A percentile compares a stretch with the other conserved stretches of the same genome.
Evolutionary conservation across 1,140 invertebrate species (phyloP).

Genomic region (Bombus pascuorum): DNA sequence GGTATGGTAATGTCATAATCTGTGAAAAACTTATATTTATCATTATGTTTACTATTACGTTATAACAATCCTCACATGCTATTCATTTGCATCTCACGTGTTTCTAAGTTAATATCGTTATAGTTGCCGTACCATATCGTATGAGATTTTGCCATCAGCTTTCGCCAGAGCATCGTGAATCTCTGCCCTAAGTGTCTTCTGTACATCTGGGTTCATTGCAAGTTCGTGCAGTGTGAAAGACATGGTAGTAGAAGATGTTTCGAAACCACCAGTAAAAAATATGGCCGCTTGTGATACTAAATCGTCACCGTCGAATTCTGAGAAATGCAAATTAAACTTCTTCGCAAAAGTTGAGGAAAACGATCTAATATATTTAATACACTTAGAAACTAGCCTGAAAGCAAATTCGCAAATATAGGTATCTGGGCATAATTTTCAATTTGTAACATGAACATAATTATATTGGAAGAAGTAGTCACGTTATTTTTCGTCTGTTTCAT

Average conservation of each 20-base stretch:
- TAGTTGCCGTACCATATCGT: conserved; percentile 78
- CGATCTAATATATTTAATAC: fast-evolving
- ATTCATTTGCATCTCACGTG: too few species aligned
- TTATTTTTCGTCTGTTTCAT: too few species aligned
- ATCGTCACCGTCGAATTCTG: conserved; percentile 85
- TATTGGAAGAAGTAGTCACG: fast-evolving
- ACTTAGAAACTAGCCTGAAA: fast-evolving
- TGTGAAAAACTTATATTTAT: background rate
- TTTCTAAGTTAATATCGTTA: background rate
- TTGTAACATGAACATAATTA: too few species aligned
- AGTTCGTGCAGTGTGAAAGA: conserved; percentile 84
- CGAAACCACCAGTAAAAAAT: conserved; percentile 88
- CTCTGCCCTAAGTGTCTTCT: conserved; percentile 83
- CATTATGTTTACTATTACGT: too few species aligned
- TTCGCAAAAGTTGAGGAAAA: background rate
- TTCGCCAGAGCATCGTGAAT: conserved; percentile 78
- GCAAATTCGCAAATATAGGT: too few species aligned
- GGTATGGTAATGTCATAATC: conserved; percentile 55
- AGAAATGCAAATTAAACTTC: background rate
- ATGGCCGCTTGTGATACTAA: conserved; percentile 86
- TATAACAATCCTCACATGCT: too few species aligned
- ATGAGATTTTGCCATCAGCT: conserved; percentile 79
- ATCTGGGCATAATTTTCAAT: fast-evolving
- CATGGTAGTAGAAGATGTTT: conserved; percentile 84
- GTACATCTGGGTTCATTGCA: conserved; percentile 83